These are phyloP conservation scores for Epsilonema sp. DNA, from an alignment of 2,888 invertebrate genomes.

Conservation along the genomic window DNA sequence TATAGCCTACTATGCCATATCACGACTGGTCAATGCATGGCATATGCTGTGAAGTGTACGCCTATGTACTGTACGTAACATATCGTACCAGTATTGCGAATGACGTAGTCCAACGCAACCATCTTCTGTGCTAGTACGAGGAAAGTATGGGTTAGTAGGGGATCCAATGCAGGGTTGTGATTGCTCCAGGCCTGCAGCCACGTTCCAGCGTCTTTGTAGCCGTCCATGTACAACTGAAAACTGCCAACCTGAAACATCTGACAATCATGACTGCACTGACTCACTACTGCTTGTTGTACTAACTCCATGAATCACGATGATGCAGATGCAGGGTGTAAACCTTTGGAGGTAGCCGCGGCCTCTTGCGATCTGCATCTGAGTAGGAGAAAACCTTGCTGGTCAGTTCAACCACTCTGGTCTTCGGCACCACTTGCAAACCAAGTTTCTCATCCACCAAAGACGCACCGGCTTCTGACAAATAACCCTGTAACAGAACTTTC, in stretches of 20 bases:
- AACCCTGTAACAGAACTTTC: conserved; percentile 28
- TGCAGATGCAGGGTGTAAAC: no score
- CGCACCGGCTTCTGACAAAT: conserved; percentile 95
- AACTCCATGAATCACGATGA: no score
- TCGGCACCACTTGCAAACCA: conserved; percentile 76
- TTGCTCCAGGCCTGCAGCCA: conserved; percentile 79
- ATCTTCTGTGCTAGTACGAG: conserved; percentile 80
- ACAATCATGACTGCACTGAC: no score
- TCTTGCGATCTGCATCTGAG: neutral
- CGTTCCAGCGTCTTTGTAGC: conserved; percentile 85
- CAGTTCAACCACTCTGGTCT: conserved; percentile 49
- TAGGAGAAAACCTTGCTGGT: neutral
- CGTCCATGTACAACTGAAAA: conserved; percentile 83
- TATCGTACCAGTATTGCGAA: conserved; percentile 55
- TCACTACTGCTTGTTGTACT: no score
- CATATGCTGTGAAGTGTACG: no score
- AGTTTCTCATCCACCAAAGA: conserved; percentile 87
- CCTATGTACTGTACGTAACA: no score
- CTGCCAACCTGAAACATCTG: conserved; percentile 71
- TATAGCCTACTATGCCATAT: no score
- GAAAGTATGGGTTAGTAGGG: conserved; percentile 36
- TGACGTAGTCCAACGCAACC: conserved; percentile 88
- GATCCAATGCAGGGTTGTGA: neutral
- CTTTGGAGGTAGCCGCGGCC: neutral
- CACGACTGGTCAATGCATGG: no score